A percentile compares a stretch with the other conserved stretches of the same genome.
Evolutionary conservation across 2,888 invertebrate species (phyloP).

Genomic region (Amphimallon solstitiale): DNA sequence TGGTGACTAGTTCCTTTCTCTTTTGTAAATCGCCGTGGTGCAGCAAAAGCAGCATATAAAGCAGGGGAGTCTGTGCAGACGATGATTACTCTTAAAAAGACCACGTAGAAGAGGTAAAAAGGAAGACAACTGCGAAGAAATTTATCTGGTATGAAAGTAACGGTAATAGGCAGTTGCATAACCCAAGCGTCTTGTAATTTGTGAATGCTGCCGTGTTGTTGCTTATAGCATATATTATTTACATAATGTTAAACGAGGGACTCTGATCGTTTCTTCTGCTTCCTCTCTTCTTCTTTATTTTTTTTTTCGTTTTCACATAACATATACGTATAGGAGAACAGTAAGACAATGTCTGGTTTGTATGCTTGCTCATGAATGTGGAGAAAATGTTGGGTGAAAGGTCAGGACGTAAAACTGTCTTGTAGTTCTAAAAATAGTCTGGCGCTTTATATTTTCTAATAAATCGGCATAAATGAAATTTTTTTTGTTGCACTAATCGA

Average conservation of each 20-base stretch:
- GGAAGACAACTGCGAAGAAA: conserved; percentile 14
- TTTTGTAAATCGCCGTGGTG: no score
- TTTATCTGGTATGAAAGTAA: conserved; percentile 47
- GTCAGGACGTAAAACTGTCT: no score
- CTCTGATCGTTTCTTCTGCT: not conserved
- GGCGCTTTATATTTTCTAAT: no score
- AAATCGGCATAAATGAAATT: no score
- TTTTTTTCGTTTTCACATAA: no score
- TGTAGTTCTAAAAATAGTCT: no score
- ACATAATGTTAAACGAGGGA: conserved; percentile 8
- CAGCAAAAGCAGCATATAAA: conserved; percentile 9
- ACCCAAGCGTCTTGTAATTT: conserved; percentile 53
- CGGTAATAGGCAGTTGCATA: conserved; percentile 58
- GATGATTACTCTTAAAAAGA: not conserved
- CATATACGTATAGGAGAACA: no score
- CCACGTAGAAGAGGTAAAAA: not conserved
- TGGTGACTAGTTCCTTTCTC: no score
- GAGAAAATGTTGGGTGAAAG: no score
- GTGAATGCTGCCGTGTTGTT: conserved; percentile 44
- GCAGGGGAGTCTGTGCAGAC: not conserved
- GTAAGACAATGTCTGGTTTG: no score
- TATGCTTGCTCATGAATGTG: no score
- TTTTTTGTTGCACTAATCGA: no score
- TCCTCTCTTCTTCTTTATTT: not conserved
- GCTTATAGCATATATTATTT: conserved; percentile 20